phyloP scores from a whole-genome alignment of 2,113 vertebrate genomes.

The Lota lota region DNA sequence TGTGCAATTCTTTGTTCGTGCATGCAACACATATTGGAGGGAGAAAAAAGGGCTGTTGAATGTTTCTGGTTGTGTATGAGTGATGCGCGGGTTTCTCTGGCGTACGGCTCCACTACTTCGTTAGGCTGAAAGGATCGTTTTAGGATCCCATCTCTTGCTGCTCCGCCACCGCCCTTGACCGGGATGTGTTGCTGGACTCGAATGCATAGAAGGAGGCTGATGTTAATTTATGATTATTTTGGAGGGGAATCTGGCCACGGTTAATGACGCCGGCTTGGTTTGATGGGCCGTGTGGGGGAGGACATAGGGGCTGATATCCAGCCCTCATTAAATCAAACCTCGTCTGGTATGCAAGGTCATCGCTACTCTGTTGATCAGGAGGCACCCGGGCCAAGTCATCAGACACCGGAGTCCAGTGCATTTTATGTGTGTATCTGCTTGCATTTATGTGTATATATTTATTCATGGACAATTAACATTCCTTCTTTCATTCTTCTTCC shows the following conservation, averaged over 20 bases:
- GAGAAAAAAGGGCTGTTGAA: no score
- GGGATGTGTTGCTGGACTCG: neutral
- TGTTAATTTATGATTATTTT: slow-evolving; percentile 43
- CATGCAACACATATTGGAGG: no score
- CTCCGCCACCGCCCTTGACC: no score
- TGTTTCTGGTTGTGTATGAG: no score
- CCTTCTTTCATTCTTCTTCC: no score
- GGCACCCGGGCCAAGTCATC: slow-evolving; percentile 38
- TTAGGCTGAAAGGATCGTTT: no score
- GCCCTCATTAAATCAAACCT: slow-evolving; percentile 68
- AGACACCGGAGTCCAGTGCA: slow-evolving; percentile 33
- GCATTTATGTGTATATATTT: neutral
- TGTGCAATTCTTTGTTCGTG: no score
- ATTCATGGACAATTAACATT: no score
- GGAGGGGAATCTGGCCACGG: slow-evolving; percentile 30
- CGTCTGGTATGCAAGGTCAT: slow-evolving; percentile 69
- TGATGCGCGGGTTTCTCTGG: no score
- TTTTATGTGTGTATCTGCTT: slow-evolving; percentile 9
- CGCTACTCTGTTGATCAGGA: slow-evolving; percentile 57
- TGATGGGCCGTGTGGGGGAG: slow-evolving; percentile 41
- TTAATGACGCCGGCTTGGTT: slow-evolving; percentile 41
- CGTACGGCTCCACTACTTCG: no score
- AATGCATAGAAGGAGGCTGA: slow-evolving; percentile 20
- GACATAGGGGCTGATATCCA: slow-evolving; percentile 62
- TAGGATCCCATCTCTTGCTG: no score